These are phyloP conservation scores for Eilema caniola DNA, from an alignment of 2,888 invertebrate genomes.

Conservation along the genomic window DNA sequence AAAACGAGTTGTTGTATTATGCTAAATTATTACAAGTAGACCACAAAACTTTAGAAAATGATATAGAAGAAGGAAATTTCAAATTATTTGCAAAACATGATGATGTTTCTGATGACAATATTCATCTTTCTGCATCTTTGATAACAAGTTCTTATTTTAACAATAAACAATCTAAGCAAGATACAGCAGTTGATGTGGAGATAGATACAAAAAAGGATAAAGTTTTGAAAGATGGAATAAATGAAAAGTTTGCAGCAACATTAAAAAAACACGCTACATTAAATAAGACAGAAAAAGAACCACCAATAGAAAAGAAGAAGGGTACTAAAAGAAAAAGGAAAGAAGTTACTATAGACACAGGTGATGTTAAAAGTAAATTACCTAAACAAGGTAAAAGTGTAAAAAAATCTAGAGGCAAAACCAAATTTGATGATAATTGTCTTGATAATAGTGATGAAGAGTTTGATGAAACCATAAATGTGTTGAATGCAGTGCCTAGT, in stretches of 20 bases:
- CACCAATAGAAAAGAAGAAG: slow-evolving; percentile 58
- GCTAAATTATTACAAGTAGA: slow-evolving; percentile 78
- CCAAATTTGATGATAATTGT: slow-evolving; percentile 26
- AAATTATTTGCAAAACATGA: slow-evolving; percentile 72
- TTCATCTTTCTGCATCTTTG: slow-evolving; percentile 73
- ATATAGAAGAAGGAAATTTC: slow-evolving; percentile 64
- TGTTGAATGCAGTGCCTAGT: slow-evolving; percentile 78
- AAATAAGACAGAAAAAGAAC: slow-evolving; percentile 67
- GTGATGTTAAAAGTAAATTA: slow-evolving; percentile 54
- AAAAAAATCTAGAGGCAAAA: slow-evolving; percentile 48
- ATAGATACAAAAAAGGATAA: slow-evolving; percentile 42
- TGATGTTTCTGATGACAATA: slow-evolving; percentile 73
- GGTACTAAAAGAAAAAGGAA: slow-evolving; percentile 67
- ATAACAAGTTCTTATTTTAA: slow-evolving; percentile 83
- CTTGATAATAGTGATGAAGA: slow-evolving; percentile 53
- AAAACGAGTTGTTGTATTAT: slow-evolving; percentile 80
- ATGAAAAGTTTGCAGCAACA: slow-evolving; percentile 71
- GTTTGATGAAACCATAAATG: slow-evolving; percentile 47
- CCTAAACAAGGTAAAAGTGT: slow-evolving; percentile 47
- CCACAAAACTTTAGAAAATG: slow-evolving; percentile 71
- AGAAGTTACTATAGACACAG: slow-evolving; percentile 63
- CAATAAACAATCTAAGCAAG: slow-evolving; percentile 55
- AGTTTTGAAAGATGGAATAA: slow-evolving; percentile 49
- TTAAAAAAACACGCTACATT: slow-evolving; percentile 76
- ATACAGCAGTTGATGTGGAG: slow-evolving; percentile 36